Base-by-base conservation (phyloP, 2,888 invertebrate genomes). In the Fissipunctia ypsillon region DNA sequence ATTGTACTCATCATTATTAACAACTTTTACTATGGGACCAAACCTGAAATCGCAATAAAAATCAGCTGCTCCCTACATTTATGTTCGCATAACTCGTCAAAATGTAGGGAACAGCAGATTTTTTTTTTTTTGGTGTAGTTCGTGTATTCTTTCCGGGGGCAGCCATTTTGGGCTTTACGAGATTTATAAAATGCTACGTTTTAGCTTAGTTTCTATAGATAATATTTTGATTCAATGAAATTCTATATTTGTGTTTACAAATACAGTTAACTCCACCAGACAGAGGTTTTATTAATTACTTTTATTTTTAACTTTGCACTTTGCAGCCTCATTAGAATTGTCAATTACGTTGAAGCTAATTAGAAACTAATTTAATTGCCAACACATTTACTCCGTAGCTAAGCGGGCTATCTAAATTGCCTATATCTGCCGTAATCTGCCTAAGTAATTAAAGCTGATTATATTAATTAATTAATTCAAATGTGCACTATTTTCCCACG, bases 391-490 rank as follows among this genome's bases (percentile, higher is more conserved):
- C 69, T 67, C 25, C 43, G 45, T 67, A 71, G 70, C 65, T 75
- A 45, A 69, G 76, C 73, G 12, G n/a, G 22, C 73, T 83, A 84
- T 82, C 73, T 78, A 45, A 72, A 84, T 77, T 76, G 73, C 74
- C 65, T 73, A 60, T 60, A 72, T 73, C 59, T 68, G 63, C 35
- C 28, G 74, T 80, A 74, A 81, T 76, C 64, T 64, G 61, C 79
- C 63, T 84, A 70, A 74, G 57, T 84, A 75, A 80, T 81, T 79
- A 64, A 70, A 48, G 10, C 31, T 54, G 59, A 71, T 77, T 72
- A 76, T 83, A 31, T 72, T 66, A 9, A 69, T 73, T 71, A 60
- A 82, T 68, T 66, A 69, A 83, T 78, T 74, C 25, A 31, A 80
- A 83, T 79, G 64, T 74, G 63, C 9, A 72, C 35, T 56, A 66